Conservation (phyloP, 35 echinoderm and acorn worm species). For the Acanthaster planci region DNA sequence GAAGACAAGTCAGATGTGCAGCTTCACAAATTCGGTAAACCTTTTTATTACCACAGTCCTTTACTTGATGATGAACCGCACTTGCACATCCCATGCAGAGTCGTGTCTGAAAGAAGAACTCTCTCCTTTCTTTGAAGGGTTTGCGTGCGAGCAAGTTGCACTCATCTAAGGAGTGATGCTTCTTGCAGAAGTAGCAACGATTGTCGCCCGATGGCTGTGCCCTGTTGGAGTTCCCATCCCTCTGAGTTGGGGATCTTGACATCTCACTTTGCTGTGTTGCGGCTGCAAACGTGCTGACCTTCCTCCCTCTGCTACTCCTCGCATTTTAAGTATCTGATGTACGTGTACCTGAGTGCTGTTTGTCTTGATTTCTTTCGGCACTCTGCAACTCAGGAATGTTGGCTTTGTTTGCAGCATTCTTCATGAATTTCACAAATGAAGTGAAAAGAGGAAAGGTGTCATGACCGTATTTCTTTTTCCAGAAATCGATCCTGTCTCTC, state of each 20-base stretch:
- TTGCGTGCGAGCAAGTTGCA: too few species aligned
- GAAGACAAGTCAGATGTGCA: constrained; percentile 31
- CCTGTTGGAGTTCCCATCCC: too few species aligned
- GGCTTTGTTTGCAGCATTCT: constrained; percentile 23
- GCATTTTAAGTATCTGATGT: background rate
- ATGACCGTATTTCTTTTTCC: too few species aligned
- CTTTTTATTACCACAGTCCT: background rate
- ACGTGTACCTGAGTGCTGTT: background rate
- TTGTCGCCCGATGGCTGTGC: too few species aligned
- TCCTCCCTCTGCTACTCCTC: background rate
- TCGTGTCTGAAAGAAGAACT: background rate
- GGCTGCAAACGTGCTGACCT: background rate
- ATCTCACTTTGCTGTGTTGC: background rate
- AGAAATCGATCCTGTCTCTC: too few species aligned
- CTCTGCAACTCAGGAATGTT: constrained; percentile 45
- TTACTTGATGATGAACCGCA: background rate
- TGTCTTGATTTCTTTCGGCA: background rate
- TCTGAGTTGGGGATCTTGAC: constrained; percentile 1
- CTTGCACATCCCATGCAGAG: constrained; percentile 32
- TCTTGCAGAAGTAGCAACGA: constrained; percentile 33
- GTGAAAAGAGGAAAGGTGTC: too few species aligned
- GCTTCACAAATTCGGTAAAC: background rate
- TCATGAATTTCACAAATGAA: too few species aligned
- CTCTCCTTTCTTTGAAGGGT: too few species aligned
- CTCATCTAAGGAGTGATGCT: too few species aligned